Evolutionary conservation across 2,113 vertebrate species (phyloP), one percentile per base, ranked within the genome.

Genomic region (Psittacula cyanocephala): DNA sequence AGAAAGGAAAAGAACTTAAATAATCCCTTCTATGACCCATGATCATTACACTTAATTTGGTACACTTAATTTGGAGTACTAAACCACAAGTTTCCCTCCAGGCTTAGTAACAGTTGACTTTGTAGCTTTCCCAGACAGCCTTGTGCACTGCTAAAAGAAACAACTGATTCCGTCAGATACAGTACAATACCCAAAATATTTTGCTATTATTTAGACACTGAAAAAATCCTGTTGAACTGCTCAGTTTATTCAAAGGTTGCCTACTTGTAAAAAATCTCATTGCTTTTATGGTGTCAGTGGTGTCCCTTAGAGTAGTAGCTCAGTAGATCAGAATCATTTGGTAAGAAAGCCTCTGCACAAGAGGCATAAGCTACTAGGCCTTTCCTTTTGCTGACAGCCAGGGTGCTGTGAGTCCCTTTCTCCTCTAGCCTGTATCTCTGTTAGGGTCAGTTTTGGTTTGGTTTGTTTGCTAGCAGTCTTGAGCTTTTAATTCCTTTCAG

Each of bases 51-150:
- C 22, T 68, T 69, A 39, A 68, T 91, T 76, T 83, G 57, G 31
- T 37, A 72, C 35, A 55, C 22, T 68, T 69, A 39, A 68, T 91
- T 76, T 83, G 57, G 31, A 86, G 23, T 75, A 23, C 31, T 69
- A n/a, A 88, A 89, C 5, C 44, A 3, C 8, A 33, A 17, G 7
- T 77, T 86, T 89, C 8, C 11, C 17, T 81, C 6, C 43, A 67
- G 46, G 24, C 27, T 81, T 35, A 39, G 27, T 35, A 63, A 17
- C 28, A 71, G 43, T 29, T 64, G 49, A 72, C 29, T 52, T 80
- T 0, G 0, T 52, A 55, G n/a, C 39, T 59, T 72, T 75, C 37
- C 50, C 27, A 44, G 55, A 2, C 7, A 31, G 25, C 35, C n/a
- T 44, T 55, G 57, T 25, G 53, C 17, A 10, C 41, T 62, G 20